Conservation (phyloP, 2,113 vertebrate genomes). For the Mugil cephalus region DNA sequence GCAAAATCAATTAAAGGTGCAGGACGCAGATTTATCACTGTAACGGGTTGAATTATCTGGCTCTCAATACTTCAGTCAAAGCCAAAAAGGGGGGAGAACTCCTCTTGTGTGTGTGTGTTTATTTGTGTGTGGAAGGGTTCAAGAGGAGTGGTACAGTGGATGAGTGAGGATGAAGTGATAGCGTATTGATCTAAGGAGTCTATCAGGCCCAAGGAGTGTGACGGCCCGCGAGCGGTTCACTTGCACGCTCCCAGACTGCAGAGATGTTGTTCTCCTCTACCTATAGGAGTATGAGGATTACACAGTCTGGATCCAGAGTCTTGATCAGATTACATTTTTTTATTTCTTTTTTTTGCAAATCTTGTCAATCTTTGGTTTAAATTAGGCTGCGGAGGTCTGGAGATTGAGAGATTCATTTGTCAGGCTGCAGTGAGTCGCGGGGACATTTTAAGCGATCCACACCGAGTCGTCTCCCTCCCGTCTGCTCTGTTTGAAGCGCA, state of each 20-base stretch:
- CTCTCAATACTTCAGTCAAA: constrained; percentile 62
- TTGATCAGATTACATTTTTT: constrained; percentile 4
- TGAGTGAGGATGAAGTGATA: constrained; percentile 60
- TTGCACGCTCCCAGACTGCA: constrained; percentile 1
- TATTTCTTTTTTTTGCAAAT: background rate
- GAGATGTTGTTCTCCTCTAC: background rate
- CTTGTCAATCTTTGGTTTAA: constrained; percentile 3
- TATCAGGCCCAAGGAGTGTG: constrained; percentile 59
- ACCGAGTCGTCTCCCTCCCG: constrained; percentile 26
- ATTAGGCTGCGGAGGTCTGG: background rate
- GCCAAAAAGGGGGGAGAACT: constrained; percentile 27
- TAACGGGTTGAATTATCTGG: constrained; percentile 69
- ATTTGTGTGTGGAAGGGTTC: background rate
- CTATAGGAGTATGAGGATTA: background rate
- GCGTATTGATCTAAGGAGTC: constrained; percentile 68
- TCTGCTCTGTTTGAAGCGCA: constrained; percentile 21
- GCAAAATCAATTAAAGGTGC: constrained; percentile 67
- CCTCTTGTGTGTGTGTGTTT: constrained; percentile 10
- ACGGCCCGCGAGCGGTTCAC: constrained; percentile 19
- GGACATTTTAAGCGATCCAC: constrained; percentile 26
- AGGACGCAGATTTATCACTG: constrained; percentile 66
- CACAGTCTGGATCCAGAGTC: background rate
- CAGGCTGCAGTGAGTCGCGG: constrained; percentile 9
- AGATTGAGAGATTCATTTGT: constrained; percentile 14
- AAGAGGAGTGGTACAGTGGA: constrained; percentile 39